Evolutionary conservation across 2,113 vertebrate genomes (phyloP).

Genomic region (Glaucomys volans): DNA sequence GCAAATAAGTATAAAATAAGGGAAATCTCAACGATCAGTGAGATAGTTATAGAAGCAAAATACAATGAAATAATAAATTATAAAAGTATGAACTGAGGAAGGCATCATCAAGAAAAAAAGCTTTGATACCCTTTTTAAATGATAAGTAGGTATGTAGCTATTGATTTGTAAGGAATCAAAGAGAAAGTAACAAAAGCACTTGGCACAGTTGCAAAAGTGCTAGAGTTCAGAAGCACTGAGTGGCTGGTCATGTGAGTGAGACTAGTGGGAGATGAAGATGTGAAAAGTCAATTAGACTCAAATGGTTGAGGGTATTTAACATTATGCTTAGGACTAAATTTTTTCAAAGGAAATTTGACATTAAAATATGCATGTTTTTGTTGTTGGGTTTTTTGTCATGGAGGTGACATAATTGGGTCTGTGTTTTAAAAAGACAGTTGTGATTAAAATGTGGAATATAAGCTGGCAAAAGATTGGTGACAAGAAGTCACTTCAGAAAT

Average conservation of each 20-base stretch:
- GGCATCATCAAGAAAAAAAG: neutral
- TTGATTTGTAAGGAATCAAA: neutral
- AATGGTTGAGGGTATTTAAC: neutral
- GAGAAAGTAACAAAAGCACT: neutral
- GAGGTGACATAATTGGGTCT: no score
- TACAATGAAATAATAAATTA: neutral
- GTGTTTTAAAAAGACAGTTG: neutral
- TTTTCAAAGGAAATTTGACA: neutral
- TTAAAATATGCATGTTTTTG: neutral
- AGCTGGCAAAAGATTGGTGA: neutral
- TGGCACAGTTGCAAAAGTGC: no score
- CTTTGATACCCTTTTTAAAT: neutral
- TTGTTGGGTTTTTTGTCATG: neutral
- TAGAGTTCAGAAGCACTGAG: no score
- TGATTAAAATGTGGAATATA: neutral
- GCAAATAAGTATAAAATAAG: neutral
- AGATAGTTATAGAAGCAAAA: neutral
- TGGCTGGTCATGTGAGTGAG: neutral
- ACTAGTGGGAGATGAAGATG: neutral
- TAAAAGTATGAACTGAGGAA: neutral
- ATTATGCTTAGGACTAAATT: no score
- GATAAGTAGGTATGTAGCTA: neutral
- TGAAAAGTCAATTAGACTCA: neutral
- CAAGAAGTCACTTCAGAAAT: no score
- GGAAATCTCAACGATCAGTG: neutral